phyloP scores from a whole-genome alignment of 2,797 vertebrate species.

The Taenioides sp. region DNA sequence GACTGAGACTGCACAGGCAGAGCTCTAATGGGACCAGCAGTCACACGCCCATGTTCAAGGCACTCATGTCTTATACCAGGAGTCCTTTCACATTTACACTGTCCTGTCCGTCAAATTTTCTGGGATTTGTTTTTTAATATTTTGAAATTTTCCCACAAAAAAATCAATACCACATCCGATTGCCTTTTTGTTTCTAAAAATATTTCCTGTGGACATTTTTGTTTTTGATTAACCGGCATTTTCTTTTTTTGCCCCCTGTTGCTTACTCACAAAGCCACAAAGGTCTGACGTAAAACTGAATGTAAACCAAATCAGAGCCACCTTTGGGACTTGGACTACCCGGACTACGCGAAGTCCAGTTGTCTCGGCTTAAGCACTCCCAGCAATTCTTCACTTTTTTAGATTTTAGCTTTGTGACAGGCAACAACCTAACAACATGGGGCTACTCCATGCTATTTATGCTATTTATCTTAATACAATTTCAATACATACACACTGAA shows the following conservation, averaged over 20 bases:
- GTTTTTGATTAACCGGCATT: too few species aligned
- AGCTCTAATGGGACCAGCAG: constrained; percentile 51
- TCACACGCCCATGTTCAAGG: constrained; percentile 48
- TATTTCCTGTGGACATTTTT: constrained; percentile 17
- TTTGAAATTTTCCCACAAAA: not conserved
- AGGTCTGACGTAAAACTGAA: constrained; percentile 63
- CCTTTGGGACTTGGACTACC: not conserved
- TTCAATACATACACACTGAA: constrained; percentile 73
- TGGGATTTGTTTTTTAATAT: constrained; percentile 34
- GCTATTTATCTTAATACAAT: constrained; percentile 70
- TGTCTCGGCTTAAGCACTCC: constrained; percentile 65
- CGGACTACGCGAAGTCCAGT: constrained; percentile 4
- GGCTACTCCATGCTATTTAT: constrained; percentile 61
- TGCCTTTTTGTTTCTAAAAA: constrained; percentile 1
- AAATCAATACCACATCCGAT: not conserved
- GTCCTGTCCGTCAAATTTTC: constrained; percentile 20
- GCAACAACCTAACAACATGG: constrained; percentile 43
- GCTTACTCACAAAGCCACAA: constrained; percentile 40
- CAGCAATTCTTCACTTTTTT: constrained; percentile 43
- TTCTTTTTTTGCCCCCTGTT: constrained; percentile 19
- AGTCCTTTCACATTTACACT: constrained; percentile 35
- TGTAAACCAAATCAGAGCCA: constrained; percentile 63
- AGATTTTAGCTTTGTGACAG: constrained; percentile 47
- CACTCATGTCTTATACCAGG: constrained; percentile 56
- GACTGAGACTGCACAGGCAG: constrained; percentile 38